Conservation (phyloP, 1,140 invertebrate species). For the Lasaia peninsularis region DNA sequence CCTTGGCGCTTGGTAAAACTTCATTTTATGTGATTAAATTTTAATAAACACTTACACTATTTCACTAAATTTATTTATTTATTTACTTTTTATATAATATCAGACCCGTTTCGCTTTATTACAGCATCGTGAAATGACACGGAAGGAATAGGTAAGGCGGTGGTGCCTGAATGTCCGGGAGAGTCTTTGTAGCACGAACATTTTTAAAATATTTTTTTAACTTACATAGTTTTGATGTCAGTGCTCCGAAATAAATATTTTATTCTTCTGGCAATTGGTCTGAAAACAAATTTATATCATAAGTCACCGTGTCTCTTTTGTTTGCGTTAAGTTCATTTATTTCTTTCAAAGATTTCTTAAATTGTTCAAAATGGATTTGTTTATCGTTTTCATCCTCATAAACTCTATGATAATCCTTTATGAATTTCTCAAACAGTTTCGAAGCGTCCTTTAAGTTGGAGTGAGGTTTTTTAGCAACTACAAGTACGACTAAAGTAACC, state of each 20-base stretch:
- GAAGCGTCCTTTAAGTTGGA: constrained; percentile 25
- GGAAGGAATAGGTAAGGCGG: too few species aligned
- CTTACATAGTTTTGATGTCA: not conserved
- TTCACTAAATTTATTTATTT: too few species aligned
- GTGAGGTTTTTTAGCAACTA: constrained; percentile 17
- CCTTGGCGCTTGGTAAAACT: too few species aligned
- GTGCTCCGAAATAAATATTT: not conserved
- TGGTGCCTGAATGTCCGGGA: too few species aligned
- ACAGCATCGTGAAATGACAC: too few species aligned
- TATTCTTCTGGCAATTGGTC: not conserved
- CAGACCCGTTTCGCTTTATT: too few species aligned
- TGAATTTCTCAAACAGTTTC: constrained; percentile 26
- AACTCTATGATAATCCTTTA: constrained; percentile 23
- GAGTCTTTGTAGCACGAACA: too few species aligned
- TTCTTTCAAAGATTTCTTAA: constrained; percentile 19
- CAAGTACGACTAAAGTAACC: not conserved
- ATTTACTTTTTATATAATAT: too few species aligned
- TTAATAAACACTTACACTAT: too few species aligned
- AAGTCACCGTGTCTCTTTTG: not conserved
- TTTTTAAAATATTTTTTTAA: not conserved
- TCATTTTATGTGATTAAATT: too few species aligned
- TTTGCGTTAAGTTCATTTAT: constrained; percentile 26
- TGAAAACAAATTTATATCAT: not conserved
- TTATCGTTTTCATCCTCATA: constrained; percentile 25
- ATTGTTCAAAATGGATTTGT: constrained; percentile 23